Conservation (phyloP, 2,888 invertebrate species). For the Drosophila ezoana region DNA sequence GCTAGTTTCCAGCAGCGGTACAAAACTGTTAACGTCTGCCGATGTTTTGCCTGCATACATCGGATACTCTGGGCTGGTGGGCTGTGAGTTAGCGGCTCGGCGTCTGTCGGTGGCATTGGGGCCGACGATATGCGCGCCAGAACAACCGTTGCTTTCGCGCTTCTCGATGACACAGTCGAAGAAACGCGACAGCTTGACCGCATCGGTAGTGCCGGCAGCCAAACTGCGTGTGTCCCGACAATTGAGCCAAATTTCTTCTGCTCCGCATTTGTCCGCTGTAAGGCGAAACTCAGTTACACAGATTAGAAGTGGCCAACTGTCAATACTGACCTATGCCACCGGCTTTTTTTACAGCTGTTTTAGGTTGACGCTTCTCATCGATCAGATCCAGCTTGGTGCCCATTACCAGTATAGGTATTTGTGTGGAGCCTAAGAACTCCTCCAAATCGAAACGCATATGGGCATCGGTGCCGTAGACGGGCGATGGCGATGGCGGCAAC, state of each 20-base stretch:
- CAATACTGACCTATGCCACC: slow-evolving; percentile 82
- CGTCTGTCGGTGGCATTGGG: slow-evolving; percentile 50
- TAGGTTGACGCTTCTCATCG: slow-evolving; percentile 89
- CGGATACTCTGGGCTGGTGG: slow-evolving; percentile 34
- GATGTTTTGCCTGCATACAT: slow-evolving; percentile 21
- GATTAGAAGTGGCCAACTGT: not conserved
- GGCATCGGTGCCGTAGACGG: slow-evolving; percentile 34
- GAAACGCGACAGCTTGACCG: slow-evolving; percentile 96
- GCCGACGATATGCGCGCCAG: slow-evolving; percentile 14
- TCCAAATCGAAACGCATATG: slow-evolving; percentile 89
- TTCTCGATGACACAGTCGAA: slow-evolving; percentile 92
- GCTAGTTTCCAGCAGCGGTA: slow-evolving; percentile 61
- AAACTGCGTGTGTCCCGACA: slow-evolving; percentile 90
- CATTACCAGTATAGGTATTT: slow-evolving; percentile 97
- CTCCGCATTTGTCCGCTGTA: slow-evolving; percentile 95
- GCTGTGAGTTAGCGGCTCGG: slow-evolving; percentile 30
- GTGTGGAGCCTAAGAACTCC: slow-evolving; percentile 92
- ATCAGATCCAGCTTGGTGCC: slow-evolving; percentile 96
- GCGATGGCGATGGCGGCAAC: slow-evolving; percentile 35
- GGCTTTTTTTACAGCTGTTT: slow-evolving; percentile 77
- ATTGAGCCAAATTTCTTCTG: slow-evolving; percentile 96
- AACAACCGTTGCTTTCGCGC: slow-evolving; percentile 59
- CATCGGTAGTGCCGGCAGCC: slow-evolving; percentile 97
- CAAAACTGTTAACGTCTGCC: slow-evolving; percentile 13
- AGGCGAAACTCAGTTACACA: not conserved